Percentiles rank a stretch among this genome's conserved stretches.
phyloP scores from a whole-genome alignment of 2,797 vertebrate species.

The Oophaga sylvatica region DNA sequence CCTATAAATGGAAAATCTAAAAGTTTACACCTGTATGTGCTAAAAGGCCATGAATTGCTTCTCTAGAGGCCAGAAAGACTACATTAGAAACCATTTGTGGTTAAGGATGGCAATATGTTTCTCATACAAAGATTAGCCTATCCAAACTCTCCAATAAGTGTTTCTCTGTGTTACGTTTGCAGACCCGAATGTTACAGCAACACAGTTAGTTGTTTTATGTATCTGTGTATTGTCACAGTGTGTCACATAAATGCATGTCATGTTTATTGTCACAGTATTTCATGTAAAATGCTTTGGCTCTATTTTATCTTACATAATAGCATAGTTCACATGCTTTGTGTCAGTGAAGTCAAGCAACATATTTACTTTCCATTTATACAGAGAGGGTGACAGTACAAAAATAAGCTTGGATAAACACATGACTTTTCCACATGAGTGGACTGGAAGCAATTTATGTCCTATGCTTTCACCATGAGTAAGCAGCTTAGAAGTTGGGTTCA shows the following conservation, averaged over 20 bases:
- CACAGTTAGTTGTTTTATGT: not conserved
- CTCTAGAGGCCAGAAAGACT: constrained; percentile 10
- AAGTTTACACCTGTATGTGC: constrained; percentile 41
- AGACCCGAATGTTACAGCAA: not conserved
- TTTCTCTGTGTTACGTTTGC: not conserved
- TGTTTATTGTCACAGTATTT: not conserved
- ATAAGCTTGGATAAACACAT: constrained; percentile 13
- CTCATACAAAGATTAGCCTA: not conserved
- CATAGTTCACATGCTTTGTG: constrained; percentile 1
- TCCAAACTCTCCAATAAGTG: not conserved
- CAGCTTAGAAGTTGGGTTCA: not conserved
- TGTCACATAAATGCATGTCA: not conserved
- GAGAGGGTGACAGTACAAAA: not conserved
- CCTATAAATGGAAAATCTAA: constrained; percentile 18
- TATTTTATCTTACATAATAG: constrained; percentile 8
- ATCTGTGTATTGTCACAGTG: not conserved
- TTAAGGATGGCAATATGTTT: constrained; percentile 11
- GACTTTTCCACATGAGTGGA: not conserved
- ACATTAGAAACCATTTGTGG: constrained; percentile 7
- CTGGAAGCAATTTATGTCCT: not conserved
- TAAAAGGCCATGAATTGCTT: constrained; percentile 19
- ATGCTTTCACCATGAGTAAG: not conserved
- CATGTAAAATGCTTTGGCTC: not conserved
- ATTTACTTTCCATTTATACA: constrained; percentile 6
- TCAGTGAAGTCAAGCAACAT: not conserved